Evolutionary conservation across 1,140 invertebrate species (phyloP).

Genomic region (Orius laevigatus): DNA sequence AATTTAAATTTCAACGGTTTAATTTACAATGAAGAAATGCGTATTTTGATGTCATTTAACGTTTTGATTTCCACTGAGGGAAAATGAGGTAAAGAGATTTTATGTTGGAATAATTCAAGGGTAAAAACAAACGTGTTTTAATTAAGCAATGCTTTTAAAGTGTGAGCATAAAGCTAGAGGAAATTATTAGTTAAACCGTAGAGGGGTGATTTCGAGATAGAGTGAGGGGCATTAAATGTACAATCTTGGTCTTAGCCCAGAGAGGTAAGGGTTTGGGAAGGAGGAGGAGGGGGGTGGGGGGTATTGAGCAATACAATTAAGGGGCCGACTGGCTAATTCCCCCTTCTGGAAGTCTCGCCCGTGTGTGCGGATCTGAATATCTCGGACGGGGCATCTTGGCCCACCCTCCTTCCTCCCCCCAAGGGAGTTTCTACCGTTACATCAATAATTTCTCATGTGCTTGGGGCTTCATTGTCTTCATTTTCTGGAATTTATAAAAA

Average conservation of each 20-base stretch:
- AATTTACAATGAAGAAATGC: no score
- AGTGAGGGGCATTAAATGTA: background rate
- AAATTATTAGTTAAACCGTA: conserved; percentile 11
- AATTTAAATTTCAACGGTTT: no score
- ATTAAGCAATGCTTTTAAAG: no score
- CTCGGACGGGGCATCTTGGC: conserved; percentile 9
- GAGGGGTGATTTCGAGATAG: background rate
- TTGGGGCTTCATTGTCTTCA: no score
- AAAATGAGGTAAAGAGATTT: no score
- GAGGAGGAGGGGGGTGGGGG: background rate
- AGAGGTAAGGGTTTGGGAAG: background rate
- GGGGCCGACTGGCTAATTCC: conserved; percentile 1
- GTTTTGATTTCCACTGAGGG: no score
- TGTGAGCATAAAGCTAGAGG: conserved; percentile 2
- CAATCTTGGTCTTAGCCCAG: background rate
- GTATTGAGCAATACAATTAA: conserved; percentile 12
- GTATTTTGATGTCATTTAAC: no score
- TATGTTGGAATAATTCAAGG: no score
- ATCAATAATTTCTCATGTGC: no score
- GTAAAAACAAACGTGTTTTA: no score
- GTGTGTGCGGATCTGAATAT: conserved; percentile 2
- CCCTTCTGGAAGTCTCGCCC: background rate
- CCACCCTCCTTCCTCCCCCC: background rate
- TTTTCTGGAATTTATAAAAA: no score
- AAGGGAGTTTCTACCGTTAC: no score